Conservation (phyloP, 2,797 vertebrate genomes). For the Sebastes hubbsi region DNA sequence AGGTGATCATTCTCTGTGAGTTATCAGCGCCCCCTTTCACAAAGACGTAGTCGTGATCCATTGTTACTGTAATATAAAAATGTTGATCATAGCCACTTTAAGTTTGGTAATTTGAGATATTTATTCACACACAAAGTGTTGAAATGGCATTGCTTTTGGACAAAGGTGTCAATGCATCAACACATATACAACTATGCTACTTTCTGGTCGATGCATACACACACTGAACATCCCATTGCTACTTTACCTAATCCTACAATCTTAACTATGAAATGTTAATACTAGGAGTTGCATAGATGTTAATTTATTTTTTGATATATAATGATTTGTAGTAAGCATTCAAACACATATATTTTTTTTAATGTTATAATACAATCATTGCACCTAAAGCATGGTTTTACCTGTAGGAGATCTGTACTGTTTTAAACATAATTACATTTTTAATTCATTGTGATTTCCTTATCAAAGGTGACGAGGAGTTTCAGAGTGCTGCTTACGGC, state of each 20-base stretch:
- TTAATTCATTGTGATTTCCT: not conserved
- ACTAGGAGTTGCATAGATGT: not conserved
- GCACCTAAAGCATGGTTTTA: not conserved
- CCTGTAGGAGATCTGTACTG: not conserved
- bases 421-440: not conserved
- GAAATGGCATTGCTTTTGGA: not conserved
- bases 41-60: not conserved
- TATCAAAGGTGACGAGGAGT: conserved; percentile 75
- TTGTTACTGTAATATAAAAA: not conserved
- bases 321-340: not conserved
- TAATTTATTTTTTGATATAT: not conserved
- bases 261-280: not conserved
- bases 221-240: not conserved
- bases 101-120: not conserved
- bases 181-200: not conserved
- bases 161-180: not conserved
- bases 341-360: not conserved
- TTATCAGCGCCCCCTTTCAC: not conserved
- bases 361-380: not conserved
- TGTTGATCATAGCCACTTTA: not conserved
- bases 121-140: not conserved
- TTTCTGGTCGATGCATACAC: not conserved
- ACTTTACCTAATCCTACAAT: not conserved
- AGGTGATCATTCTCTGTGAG: not conserved
- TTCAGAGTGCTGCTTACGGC: conserved; percentile 75